Percentiles rank a stretch among this genome's conserved stretches.
phyloP scores from a whole-genome alignment of 1,140 invertebrate species.

The Cyphomyrmex costatus region DNA sequence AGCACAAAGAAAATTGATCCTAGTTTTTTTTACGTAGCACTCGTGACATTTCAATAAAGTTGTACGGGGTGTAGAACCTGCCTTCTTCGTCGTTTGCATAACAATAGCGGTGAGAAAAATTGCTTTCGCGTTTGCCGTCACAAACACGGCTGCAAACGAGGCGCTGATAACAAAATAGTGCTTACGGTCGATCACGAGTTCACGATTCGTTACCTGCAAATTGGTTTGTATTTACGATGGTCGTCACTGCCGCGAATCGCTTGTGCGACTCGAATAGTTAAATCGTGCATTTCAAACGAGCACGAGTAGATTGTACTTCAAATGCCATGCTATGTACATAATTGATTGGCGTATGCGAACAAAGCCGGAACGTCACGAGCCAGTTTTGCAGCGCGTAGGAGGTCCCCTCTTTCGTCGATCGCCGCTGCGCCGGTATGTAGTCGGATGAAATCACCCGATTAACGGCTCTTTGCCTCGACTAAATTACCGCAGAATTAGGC shows the following conservation, averaged over 20 bases:
- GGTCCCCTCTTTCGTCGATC: slow-evolving; percentile 51
- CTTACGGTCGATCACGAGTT: slow-evolving; percentile 57
- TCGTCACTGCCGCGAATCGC: slow-evolving; percentile 33
- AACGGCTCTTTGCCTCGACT: slow-evolving; percentile 78
- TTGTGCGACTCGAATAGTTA: slow-evolving; percentile 57
- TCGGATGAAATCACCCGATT: slow-evolving; percentile 78
- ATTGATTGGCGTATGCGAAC: slow-evolving; percentile 66
- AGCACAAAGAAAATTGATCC: background rate
- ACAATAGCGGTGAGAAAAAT: slow-evolving; percentile 51
- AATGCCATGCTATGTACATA: slow-evolving; percentile 62
- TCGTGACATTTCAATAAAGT: slow-evolving; percentile 25
- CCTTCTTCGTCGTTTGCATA: slow-evolving; percentile 20
- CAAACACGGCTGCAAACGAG: slow-evolving; percentile 55
- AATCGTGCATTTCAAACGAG: slow-evolving; percentile 63
- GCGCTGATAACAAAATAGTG: slow-evolving; percentile 59
- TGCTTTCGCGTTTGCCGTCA: slow-evolving; percentile 37
- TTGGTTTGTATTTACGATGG: slow-evolving; percentile 62
- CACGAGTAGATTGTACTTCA: slow-evolving; percentile 57
- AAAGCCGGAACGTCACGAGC: slow-evolving; percentile 67
- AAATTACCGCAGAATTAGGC: slow-evolving; percentile 79
- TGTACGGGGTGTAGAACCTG: background rate
- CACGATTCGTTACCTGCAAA: slow-evolving; percentile 62
- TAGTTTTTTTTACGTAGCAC: background rate
- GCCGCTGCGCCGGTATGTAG: slow-evolving; percentile 74
- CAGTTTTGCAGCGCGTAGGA: slow-evolving; percentile 61